A percentile compares a stretch with the other conserved stretches of the same genome.
phyloP scores from a whole-genome alignment of 2,113 vertebrate genomes.

The Coptodon bakossiorum region DNA sequence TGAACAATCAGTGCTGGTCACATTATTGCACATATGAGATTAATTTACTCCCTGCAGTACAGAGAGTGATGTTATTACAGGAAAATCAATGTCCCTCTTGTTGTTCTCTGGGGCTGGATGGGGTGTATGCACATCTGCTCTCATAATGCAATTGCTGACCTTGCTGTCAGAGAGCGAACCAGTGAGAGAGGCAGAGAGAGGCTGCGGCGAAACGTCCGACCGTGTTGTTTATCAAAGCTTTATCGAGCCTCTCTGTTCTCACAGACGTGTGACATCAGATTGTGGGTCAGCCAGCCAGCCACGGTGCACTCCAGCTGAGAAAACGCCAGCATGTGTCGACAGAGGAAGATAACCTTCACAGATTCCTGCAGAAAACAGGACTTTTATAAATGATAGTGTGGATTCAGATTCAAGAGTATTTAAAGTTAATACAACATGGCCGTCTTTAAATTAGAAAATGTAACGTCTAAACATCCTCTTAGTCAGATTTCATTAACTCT shows the following conservation, averaged over 20 bases:
- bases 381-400: not conserved
- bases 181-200: conserved; percentile 8
- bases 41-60: conserved; percentile 58
- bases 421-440: not conserved
- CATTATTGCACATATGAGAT: conserved; percentile 66
- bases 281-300: conserved; percentile 29
- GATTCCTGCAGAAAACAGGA: not conserved
- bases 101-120: conserved; percentile 60
- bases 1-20: conserved; percentile 50
- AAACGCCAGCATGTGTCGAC: not conserved
- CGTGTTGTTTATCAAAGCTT: conserved; percentile 60
- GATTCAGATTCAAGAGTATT: not conserved
- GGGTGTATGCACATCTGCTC: conserved; percentile 63
- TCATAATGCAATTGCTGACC: conserved; percentile 74
- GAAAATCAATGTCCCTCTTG: conserved; percentile 69
- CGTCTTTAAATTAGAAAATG: not conserved
- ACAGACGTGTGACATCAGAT: conserved; percentile 51
- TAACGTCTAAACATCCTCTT: not conserved
- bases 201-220: conserved; percentile 48
- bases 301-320: conserved; percentile 7
- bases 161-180: conserved; percentile 60
- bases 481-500: conserved; percentile 25
- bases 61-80: conserved; percentile 65
- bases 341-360: conserved; percentile 11
- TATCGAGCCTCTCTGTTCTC: conserved; percentile 51